Base-by-base conservation (phyloP, 1,140 invertebrate genomes). In the Drosophila oshimai region DNA sequence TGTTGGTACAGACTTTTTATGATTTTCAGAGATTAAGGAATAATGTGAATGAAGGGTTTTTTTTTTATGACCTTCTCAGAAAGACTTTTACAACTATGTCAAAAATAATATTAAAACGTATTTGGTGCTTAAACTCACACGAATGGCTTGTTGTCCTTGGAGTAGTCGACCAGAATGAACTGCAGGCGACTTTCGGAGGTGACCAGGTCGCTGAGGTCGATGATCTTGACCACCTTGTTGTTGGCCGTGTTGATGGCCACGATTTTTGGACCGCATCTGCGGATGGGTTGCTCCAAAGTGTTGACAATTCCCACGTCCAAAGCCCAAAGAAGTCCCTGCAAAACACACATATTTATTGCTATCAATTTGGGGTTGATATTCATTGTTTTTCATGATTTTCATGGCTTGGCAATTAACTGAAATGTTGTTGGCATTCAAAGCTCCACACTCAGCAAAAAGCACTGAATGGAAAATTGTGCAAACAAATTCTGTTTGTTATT, bases 221-320 rank as follows among this genome's bases (percentile, higher is more conserved):
- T 92, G 20, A 89, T 90, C 76, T 93, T 94, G 1, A 94, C 92
- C 22, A 95, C 89, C 90, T 94, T 94, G 24, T 92, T 92, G 29
- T 92, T 93, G 36, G 92, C 91, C 0, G 93, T 90, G 65, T 93
- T 92, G 39, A 95, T 91, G n/a, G 92, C 94, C 6, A 95, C 92
- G 13, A 95, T 92, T 89, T 95, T 95, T 0, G 95, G 94, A 7
- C 92, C 90, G 61, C 94, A 94, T n/a, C 93, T 92, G 6, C 93
- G 92, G 1, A 94, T 92, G 0, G 94, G 94, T 22, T 93, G 91
- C 47, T 93, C 92, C 37, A 95, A 74, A 1, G 93, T 94, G 61
- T 95, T 94, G 1, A 94, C 93, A 28, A 95, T 91, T 29, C 95
- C 95, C 33, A 92, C 92, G 73, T 95, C 95, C 39, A 95, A 90